Base-by-base conservation (phyloP, 2,113 vertebrate species). In the Zosterops hypoxanthus region DNA sequence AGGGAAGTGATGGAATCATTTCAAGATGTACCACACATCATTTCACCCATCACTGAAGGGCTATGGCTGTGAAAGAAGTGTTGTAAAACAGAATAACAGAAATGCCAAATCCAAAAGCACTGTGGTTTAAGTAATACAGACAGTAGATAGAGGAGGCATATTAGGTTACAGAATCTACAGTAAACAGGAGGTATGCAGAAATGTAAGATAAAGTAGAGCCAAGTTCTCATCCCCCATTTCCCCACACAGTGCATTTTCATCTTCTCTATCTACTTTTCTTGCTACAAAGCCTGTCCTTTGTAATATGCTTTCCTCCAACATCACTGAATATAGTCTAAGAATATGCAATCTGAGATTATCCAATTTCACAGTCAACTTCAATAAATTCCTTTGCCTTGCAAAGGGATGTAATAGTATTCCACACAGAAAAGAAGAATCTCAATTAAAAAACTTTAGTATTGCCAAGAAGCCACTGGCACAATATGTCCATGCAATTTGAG, bases 281-380 rank as follows among this genome's bases (percentile, higher is more conserved):
- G 53, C 66, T 77, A 42, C 71, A 88, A 80, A 64, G 71, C 14
- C 63, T 59, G 33, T 56, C 63, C 44, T 90, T 83, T 81, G 46
- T 56, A 76, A 76, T 39, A 60, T 36, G 39, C 46, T 65, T 80
- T 91, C 71, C 57, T 90, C 63, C 71, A 64, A n/a, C 50, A 10
- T 19, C 76, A 52, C 68, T 83, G 55, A 95, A 81, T 64, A 77
- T 9, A 52, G 53, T n/a, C 44, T 59, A 59, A 61, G 86, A 86
- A 95, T 53, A 69, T 49, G 57, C 59, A 81, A 57, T 81, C 63
- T 53, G 44, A 90, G 86, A 95, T 86, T 82, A 94, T 82, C 76
- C 64, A 81, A 14, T 86, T 86, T 95, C 86, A 95, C 46, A 94
- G 71, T 61, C 68, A 86, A 89, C 55, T 86, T 88, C 80, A 91